Evolutionary conservation across 2,888 invertebrate species (phyloP), one percentile per base, ranked within the genome.

Genomic region (Timandra comae): DNA sequence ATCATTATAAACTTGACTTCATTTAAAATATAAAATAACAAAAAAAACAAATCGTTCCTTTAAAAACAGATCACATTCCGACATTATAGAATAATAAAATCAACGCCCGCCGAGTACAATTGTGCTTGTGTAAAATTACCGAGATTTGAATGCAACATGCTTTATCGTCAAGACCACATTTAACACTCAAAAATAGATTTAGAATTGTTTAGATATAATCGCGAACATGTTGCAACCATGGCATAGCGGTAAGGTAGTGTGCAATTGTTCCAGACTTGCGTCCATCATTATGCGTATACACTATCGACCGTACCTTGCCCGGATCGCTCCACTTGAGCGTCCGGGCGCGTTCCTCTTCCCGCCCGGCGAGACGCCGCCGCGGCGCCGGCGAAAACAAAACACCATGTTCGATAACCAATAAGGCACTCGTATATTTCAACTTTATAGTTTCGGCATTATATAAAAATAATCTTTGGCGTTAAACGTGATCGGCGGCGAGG

Each of bases 251-350:
- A 6, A 9, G 11, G 41, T 37, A 43, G 52, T 40, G 34, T 56
- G 62, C 63, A 65, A 63, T 74, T 75, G 76, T 77, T 50, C 70
- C 67, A 49, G 76, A 63, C 77, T 67, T 61, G 77, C 70, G 76
- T 70, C 45, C 39, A 56, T 58, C 67, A n/a, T n/a, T n/a, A n/a
- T n/a, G n/a, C n/a, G n/a, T n/a, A 63, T 16, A 63, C 72, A 50
- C 57, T 67, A 74, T 77, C 71, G 76, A 91, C 91, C 87, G 89
- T 91, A 91, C 91, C 91, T 92, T 90, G 91, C 90, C 91, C 91
- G 89, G 88, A 89, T 89, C 91, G 86, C 91, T 91, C 91, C 68
- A 88, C 90, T 91, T 91, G 91, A 91, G 90, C 82, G 91, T 89
- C 88, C 90, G 89, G 91, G 88, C 91, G 86, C 67, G 90, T 88